Base-by-base conservation (phyloP, 1,140 invertebrate species). In the Cyclargus thomasi region DNA sequence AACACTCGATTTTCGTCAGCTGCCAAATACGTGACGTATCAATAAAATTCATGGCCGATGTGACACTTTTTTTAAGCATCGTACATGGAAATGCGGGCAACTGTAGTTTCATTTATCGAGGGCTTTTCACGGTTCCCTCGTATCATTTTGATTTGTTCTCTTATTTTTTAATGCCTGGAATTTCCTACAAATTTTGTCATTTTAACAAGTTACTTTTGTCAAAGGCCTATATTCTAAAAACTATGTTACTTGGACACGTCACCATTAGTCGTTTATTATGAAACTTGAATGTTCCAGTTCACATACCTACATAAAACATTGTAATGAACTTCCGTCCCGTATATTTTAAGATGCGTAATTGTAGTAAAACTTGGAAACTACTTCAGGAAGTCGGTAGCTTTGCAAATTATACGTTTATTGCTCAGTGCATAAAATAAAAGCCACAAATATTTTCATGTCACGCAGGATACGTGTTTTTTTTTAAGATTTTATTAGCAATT, bases 1-100 rank as follows among this genome's bases (percentile, higher is more conserved):
- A 74, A 71, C 62, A 59, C 70, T 57, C 72, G 70, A 70, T 74
- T 75, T 76, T 74, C 65, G 74, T 67, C 62, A 71, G 65, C 68
- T 67, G 69, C 69, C 72, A 36, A 65, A 64, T 63, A 22, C 62
- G 63, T 73, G 69, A 76, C 74, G 68, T 76, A 76, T 76, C 72
- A 70, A 65, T 65, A 67, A 70, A 76, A 74, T 76, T 72, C 67
- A 76, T 76, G 74, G 74, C 71, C 29, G 62, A 59, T 59, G 20
- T 20, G 55, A 59, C 18, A 59, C 55, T 59, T 59, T 59, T 57
- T 59, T 59, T 59, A 59, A 59, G 21, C 55, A 59, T 59, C 10
- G 55, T 20, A 21, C 55, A 55, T 0, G 11, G 18, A 21, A 59
- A 59, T 59, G 55, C 55, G 55, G 55, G 18, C 18, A 59, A 59